Evolutionary conservation across 2,113 vertebrate genomes (phyloP).

Genomic region (Ahaetulla prasina): DNA sequence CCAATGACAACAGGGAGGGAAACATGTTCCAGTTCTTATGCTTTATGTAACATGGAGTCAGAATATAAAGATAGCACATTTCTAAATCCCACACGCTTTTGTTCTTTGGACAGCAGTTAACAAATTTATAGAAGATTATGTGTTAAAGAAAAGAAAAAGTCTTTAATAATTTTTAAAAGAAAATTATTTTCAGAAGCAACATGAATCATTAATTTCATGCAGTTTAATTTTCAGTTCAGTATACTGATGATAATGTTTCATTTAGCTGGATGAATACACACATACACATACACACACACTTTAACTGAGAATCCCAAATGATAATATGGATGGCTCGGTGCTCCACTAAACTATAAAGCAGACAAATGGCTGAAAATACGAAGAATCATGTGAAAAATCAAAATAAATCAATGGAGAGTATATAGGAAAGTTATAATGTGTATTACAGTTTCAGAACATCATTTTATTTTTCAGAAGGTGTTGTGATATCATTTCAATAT

Average conservation of each 20-base stretch:
- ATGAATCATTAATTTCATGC: accelerated
- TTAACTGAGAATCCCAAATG: background rate
- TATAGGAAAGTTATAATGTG: background rate
- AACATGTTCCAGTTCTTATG: background rate
- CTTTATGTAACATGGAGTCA: background rate
- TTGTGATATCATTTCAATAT: background rate
- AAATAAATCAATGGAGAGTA: background rate
- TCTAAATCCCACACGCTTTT: constrained; percentile 13
- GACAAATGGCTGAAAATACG: background rate
- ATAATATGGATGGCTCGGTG: constrained; percentile 6
- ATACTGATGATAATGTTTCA: background rate
- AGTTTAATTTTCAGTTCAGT: background rate
- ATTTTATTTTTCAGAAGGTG: background rate
- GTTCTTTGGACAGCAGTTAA: constrained; percentile 11
- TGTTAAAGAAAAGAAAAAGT: constrained; percentile 3
- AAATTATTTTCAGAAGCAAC: background rate
- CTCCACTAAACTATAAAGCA: constrained; percentile 26
- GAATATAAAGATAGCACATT: constrained; percentile 8
- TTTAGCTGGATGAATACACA: background rate
- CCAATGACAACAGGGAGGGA: constrained; percentile 14
- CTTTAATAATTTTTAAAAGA: background rate
- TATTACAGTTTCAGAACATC: background rate
- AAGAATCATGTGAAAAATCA: constrained; percentile 14
- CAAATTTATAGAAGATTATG: constrained; percentile 19
- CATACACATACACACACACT: background rate